A percentile compares a stretch with the other conserved stretches of the same genome.
Evolutionary conservation across 2,113 vertebrate genomes (phyloP).

Genomic region (Microtus montanus): DNA sequence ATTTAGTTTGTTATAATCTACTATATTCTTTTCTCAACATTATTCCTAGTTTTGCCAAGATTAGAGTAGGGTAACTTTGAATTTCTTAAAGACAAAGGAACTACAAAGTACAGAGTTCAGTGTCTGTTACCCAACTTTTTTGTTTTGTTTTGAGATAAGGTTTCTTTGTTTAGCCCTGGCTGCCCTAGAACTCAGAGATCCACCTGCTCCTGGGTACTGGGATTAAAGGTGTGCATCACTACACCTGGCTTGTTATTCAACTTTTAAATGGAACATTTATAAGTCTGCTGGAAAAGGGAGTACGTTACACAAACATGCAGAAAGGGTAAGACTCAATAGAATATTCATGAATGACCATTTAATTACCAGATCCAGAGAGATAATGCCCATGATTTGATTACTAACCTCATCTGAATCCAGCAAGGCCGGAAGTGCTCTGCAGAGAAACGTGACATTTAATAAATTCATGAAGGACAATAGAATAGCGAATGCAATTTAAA

Average conservation of each 20-base stretch:
- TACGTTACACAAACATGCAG: not conserved
- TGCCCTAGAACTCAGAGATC: not conserved
- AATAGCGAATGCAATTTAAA: constrained; percentile 37
- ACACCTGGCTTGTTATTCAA: not conserved
- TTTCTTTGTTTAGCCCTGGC: not conserved
- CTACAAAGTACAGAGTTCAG: not conserved
- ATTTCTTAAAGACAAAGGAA: constrained; percentile 35
- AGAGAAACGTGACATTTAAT: constrained; percentile 41
- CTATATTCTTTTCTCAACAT: not conserved
- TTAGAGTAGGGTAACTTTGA: constrained; percentile 14
- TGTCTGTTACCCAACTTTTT: not conserved
- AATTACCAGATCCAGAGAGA: constrained; percentile 68
- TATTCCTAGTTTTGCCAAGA: constrained; percentile 24
- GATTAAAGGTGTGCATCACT: not conserved
- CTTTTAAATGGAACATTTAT: constrained; percentile 19
- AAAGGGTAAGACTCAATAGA: constrained; percentile 28
- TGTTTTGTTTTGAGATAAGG: not conserved
- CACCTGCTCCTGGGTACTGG: not conserved
- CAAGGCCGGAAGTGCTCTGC: constrained; percentile 89
- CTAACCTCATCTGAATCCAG: constrained; percentile 91
- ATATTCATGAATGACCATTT: constrained; percentile 58
- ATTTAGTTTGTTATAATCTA: not conserved
- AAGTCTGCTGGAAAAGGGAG: not conserved
- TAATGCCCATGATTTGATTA: constrained; percentile 73
- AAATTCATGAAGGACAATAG: constrained; percentile 36